These are phyloP conservation scores for Symphodus melops DNA, from an alignment of 2,113 vertebrate species.

Conservation along the genomic window DNA sequence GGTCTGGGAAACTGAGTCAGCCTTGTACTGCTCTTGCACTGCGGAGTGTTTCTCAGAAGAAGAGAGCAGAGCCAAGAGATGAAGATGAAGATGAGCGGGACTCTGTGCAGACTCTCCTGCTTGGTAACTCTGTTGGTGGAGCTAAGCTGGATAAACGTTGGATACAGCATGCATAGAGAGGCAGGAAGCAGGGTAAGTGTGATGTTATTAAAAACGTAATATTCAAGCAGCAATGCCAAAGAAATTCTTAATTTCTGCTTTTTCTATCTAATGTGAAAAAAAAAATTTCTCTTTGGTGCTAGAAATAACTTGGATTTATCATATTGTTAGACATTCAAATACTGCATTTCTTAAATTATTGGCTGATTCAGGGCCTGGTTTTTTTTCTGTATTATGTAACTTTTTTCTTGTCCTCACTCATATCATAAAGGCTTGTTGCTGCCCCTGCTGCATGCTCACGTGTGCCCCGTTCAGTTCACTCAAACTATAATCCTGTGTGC, in stretches of 20 bases:
- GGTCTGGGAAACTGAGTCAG: constrained; percentile 49
- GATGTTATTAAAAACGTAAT: neutral
- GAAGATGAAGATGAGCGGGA: constrained; percentile 51
- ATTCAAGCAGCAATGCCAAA: no score
- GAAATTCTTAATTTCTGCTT: neutral
- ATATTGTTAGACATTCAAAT: no score
- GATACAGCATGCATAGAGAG: constrained; percentile 59
- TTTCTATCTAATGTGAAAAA: neutral
- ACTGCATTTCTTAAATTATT: no score
- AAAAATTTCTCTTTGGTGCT: no score
- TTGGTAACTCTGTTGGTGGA: constrained; percentile 69
- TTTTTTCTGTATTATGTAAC: neutral
- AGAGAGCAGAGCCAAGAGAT: constrained; percentile 14
- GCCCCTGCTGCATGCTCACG: neutral
- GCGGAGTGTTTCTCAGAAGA: constrained; percentile 23
- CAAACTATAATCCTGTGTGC: neutral
- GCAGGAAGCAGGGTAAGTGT: constrained; percentile 59
- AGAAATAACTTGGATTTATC: no score
- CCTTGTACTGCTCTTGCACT: constrained; percentile 14
- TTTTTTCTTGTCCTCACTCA: neutral
- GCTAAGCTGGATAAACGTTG: constrained; percentile 69
- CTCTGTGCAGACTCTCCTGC: constrained; percentile 62
- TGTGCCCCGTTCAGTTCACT: neutral
- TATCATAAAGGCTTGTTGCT: neutral
- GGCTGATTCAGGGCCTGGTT: neutral